These are phyloP conservation scores for Epinotia ramella DNA, from an alignment of 2,888 invertebrate genomes.

Conservation along the genomic window DNA sequence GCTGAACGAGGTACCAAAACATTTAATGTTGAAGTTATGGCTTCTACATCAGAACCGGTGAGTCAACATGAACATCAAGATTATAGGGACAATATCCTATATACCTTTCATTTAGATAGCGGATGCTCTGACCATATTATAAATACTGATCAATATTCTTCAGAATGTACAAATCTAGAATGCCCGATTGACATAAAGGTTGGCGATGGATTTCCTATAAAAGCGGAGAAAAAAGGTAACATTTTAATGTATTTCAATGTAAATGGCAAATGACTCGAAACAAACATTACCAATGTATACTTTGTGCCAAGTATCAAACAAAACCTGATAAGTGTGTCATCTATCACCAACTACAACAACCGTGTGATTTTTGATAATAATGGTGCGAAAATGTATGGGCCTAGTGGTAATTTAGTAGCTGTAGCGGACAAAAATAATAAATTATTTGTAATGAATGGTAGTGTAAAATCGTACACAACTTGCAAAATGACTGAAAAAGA, in stretches of 20 bases:
- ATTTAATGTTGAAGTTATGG: background rate
- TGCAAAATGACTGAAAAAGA: constrained; percentile 39
- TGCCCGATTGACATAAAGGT: background rate
- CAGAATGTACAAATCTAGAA: background rate
- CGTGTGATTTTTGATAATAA: background rate
- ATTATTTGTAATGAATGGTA: background rate
- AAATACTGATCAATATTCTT: background rate
- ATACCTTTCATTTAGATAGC: constrained; percentile 1
- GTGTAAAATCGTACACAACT: background rate
- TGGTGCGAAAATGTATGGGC: background rate
- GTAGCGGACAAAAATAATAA: background rate
- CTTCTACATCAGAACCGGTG: background rate
- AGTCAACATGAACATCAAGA: background rate
- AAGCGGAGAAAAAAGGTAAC: constrained; percentile 3
- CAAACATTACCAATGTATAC: background rate
- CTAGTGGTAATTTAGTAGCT: background rate
- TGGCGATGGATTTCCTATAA: background rate
- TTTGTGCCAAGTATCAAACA: background rate
- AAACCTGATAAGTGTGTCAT: background rate
- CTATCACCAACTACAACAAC: background rate
- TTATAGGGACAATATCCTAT: background rate
- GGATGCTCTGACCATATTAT: constrained; percentile 13
- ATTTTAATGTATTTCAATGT: background rate
- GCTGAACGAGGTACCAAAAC: background rate
- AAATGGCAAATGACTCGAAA: background rate